Evolutionary conservation across 2,797 vertebrate species (phyloP).

Genomic region (Numenius phaeopus): DNA sequence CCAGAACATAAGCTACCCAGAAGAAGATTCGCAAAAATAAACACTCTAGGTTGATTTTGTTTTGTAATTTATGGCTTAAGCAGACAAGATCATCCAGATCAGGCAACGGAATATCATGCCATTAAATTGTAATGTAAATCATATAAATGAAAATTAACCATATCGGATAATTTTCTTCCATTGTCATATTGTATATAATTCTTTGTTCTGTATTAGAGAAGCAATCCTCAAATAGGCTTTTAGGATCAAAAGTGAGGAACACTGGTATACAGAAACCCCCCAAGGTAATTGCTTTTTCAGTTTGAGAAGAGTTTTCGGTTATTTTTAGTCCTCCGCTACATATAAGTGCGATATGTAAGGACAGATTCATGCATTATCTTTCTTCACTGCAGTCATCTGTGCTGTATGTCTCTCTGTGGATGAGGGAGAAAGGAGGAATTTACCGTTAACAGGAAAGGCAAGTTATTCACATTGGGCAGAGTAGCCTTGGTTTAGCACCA

Average conservation of each 20-base stretch:
- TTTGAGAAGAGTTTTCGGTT: constrained; percentile 19
- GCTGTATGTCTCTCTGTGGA: background rate
- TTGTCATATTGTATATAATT: background rate
- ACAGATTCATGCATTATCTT: constrained; percentile 21
- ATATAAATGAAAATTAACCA: background rate
- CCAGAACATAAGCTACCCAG: constrained; percentile 58
- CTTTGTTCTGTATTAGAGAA: background rate
- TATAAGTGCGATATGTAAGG: background rate
- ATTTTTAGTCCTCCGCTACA: constrained; percentile 35
- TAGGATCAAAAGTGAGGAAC: background rate
- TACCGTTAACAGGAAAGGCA: background rate
- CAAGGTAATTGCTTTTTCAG: background rate
- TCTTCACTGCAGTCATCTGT: constrained; percentile 32
- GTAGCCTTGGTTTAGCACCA: background rate
- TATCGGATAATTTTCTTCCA: background rate
- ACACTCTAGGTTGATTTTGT: constrained; percentile 66
- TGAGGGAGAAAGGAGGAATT: background rate
- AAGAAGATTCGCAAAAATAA: constrained; percentile 52
- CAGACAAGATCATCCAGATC: constrained; percentile 1
- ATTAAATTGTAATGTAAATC: background rate
- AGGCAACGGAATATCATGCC: background rate
- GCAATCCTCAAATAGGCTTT: background rate
- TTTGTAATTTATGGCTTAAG: background rate
- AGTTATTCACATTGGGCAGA: background rate
- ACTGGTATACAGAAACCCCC: background rate